Evolutionary conservation across 2,113 vertebrate genomes (phyloP).

Genomic region (Upupa epops): DNA sequence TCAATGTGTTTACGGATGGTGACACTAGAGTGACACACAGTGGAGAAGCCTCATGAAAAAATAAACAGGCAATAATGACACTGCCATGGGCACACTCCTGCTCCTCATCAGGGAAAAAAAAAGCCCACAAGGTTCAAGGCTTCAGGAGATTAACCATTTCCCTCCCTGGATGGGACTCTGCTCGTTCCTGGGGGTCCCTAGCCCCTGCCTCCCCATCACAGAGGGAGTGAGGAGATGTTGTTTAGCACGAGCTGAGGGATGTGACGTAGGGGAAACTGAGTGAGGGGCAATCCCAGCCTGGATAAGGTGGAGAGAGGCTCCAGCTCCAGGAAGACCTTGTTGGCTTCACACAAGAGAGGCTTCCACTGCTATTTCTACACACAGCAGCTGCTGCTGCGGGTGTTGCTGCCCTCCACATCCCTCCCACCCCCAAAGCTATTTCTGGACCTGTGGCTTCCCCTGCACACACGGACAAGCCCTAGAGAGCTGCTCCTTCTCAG

Average conservation of each 20-base stretch:
- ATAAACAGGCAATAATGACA: slow-evolving; percentile 57
- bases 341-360: neutral
- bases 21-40: slow-evolving; percentile 68
- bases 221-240: fast-evolving
- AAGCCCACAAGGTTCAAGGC: neutral
- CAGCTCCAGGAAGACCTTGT: neutral
- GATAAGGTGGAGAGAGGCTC: neutral
- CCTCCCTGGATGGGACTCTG: neutral
- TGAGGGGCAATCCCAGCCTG: neutral
- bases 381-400: neutral
- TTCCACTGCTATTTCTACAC: neutral
- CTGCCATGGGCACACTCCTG: neutral
- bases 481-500: neutral
- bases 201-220: neutral
- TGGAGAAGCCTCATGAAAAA: slow-evolving; percentile 70
- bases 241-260: neutral
- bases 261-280: fast-evolving
- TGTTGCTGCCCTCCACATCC: neutral
- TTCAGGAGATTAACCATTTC: neutral
- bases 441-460: neutral
- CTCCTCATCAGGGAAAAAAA: neutral
- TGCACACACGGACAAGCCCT: fast-evolving
- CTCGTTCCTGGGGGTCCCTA: neutral
- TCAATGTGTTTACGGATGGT: slow-evolving; percentile 37
- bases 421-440: no score